Evolutionary conservation across 2,888 invertebrate genomes (phyloP).

Genomic region (Galerucella nymphaeae): DNA sequence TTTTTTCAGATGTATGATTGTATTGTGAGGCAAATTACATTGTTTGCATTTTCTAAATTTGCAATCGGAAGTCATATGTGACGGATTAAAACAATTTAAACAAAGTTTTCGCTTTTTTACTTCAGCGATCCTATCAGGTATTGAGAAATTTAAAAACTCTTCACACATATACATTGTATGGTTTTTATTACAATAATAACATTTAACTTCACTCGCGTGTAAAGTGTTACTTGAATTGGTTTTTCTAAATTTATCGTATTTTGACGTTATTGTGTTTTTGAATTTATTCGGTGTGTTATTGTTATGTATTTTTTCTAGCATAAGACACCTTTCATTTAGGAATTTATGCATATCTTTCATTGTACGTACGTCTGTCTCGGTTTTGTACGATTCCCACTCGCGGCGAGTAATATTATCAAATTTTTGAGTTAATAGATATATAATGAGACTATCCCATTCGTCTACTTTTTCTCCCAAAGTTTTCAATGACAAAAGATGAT

Average conservation of each 20-base stretch:
- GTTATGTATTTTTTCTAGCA: conserved; percentile 29
- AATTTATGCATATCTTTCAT: conserved; percentile 32
- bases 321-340: conserved; percentile 28
- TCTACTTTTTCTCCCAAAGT: conserved; percentile 24
- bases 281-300: conserved; percentile 22
- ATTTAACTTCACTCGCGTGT: conserved; percentile 7
- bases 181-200: conserved; percentile 28
- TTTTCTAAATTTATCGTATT: neutral
- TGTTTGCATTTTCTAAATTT: no score
- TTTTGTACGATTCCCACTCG: conserved; percentile 34
- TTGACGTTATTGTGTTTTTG: neutral
- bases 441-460: conserved; percentile 33
- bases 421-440: conserved; percentile 34
- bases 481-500: conserved; percentile 27
- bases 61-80: conserved; percentile 2
- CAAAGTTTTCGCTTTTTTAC: conserved; percentile 32
- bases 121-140: conserved; percentile 23
- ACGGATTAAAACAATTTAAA: conserved; percentile 27
- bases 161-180: conserved; percentile 25
- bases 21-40: no score
- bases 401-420: conserved; percentile 36
- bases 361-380: conserved; percentile 26
- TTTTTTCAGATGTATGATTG: no score
- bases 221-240: conserved; percentile 11
- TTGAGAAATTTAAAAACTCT: conserved; percentile 29